Percentiles rank a stretch among this genome's conserved stretches.
phyloP scores from a whole-genome alignment of 2,113 vertebrate species.

The Rostratula benghalensis region DNA sequence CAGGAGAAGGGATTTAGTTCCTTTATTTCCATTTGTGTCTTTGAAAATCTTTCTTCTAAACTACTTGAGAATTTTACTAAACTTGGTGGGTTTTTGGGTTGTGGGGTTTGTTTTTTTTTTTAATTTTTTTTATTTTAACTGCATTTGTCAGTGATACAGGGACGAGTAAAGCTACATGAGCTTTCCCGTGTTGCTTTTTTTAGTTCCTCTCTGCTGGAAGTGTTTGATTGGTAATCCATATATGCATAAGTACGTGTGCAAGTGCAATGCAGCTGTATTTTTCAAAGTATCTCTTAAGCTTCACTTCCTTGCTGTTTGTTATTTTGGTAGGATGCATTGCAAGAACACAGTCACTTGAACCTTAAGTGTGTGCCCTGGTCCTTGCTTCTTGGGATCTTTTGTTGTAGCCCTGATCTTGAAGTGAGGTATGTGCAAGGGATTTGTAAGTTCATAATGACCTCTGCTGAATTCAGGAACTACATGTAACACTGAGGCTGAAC shows the following conservation, averaged over 20 bases:
- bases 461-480: background rate
- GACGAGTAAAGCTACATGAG: background rate
- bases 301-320: background rate
- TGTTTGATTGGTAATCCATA: background rate
- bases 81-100: background rate
- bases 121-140: background rate
- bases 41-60: background rate
- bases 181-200: background rate
- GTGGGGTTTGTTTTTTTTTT: too few species aligned
- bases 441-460: background rate
- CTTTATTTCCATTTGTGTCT: background rate
- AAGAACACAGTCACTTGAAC: background rate
- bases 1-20: background rate
- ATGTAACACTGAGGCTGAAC: background rate
- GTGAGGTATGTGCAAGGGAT: background rate
- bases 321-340: background rate
- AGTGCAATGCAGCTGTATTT: background rate
- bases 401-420: background rate
- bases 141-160: background rate
- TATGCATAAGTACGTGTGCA: background rate
- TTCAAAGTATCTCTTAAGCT: background rate
- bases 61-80: background rate
- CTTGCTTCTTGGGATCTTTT: background rate
- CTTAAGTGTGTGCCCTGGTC: fast-evolving
- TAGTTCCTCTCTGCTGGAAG: background rate